Evolutionary conservation across 1,140 invertebrate genomes (phyloP).

Genomic region (Lepidurus apus): DNA sequence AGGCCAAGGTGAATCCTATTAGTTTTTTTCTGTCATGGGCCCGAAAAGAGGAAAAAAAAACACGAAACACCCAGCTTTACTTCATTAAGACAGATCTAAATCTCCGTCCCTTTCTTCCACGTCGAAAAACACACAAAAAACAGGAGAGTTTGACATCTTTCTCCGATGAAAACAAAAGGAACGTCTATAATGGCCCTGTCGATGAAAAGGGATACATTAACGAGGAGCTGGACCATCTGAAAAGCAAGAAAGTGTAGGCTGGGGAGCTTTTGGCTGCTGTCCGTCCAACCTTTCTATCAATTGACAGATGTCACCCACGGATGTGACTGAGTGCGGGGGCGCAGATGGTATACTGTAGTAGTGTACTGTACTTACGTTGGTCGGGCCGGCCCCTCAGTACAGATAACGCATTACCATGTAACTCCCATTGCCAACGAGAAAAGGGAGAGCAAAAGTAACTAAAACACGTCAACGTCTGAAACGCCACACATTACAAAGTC

Average conservation of each 20-base stretch:
- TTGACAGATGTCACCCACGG: conserved; percentile 9
- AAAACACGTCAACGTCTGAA: neutral
- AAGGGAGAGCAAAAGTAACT: neutral
- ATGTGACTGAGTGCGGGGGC: conserved; percentile 9
- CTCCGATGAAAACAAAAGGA: neutral
- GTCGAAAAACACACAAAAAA: neutral
- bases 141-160: neutral
- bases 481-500: too few species aligned
- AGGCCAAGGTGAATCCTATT: neutral
- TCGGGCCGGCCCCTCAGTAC: neutral
- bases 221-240: neutral
- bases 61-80: neutral
- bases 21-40: neutral
- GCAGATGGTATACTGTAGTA: neutral
- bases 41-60: neutral
- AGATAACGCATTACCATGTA: conserved; percentile 7
- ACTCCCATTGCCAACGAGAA: neutral
- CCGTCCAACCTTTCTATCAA: neutral
- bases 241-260: neutral
- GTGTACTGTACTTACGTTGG: neutral
- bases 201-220: neutral
- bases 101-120: neutral
- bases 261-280: neutral
- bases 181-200: neutral
- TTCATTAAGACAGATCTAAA: neutral